Evolutionary conservation across 1,140 invertebrate genomes (phyloP), one percentile per base, ranked within the genome.

Genomic region (Orius insidiosus): DNA sequence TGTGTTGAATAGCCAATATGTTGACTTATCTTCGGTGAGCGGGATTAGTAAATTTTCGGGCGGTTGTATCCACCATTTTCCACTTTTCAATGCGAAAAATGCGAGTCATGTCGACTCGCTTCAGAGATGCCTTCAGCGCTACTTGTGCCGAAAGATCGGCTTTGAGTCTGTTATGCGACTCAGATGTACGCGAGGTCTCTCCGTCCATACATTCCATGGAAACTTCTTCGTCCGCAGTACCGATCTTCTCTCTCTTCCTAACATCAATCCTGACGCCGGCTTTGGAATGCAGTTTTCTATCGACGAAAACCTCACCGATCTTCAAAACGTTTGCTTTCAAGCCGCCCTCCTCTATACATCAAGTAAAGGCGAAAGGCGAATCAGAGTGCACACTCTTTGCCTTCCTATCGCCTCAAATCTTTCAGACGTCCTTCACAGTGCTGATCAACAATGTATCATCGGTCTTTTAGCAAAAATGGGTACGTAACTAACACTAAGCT

Each of bases 141-240:
- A 99, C 67, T 66, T 99, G 2, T 86, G 84, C 0, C 71, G 96
- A 50, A 98, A 97, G 67, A 94, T 99, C 54, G 95, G 96, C 31
- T 97, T 98, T 62, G 96, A 99, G 65, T 87, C 96, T 33, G 95
- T 99, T 1, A 93, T 99, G 88, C 73, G 96, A 58, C 80, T 98
- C 46, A 72, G 95, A 4, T 98, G 90, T 60, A 93, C 90, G 6
- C 74, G 81, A 62, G 87, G 95, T 11, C 64, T 98, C 36, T 73
- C 84, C 30, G 92, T 98, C 52, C 90, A 98, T 61, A 93, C 92
- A 53, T 99, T 98, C 72, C 93, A 98, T 68, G 96, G 96, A 7
- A 98, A 98, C 63, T 97, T 97, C 71, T 99, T 98, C 67, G 94
- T 99, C 32, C 72, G 96, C 13, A 97, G 94, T 0, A 96, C 93